Base-by-base conservation (phyloP, 1,140 invertebrate genomes). In the Pentalonia nigronervosa region DNA sequence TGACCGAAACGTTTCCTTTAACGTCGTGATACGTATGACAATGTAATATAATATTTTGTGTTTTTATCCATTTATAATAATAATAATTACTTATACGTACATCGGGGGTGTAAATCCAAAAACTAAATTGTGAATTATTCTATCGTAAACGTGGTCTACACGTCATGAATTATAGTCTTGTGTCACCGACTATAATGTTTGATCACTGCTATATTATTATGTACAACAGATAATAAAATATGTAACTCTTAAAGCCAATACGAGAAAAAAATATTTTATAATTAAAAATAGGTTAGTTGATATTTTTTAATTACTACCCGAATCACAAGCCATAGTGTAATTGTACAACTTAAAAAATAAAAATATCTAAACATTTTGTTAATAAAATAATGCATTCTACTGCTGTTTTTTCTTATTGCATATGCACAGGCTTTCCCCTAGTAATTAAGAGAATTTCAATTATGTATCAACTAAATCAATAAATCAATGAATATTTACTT, bases 91-190 rank as follows among this genome's bases (percentile, higher is more conserved):
- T 4, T 41, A n/a, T 30, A 17, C 14, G n/a, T 17, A 17, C 60
- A n/a, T 76, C n/a, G 41, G 2, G 41, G n/a, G 30, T 76, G n/a
- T n/a, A 7, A 76, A 76, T 76, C 60, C 60, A 76, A n/a, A 34
- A 17, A 7, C 60, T 76, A 76, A 76, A 76, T n/a, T 17, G 14
- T 76, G 60, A n/a, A 76, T 67, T 30, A 67, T n/a, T 67, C n/a
- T n/a, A n/a, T 76, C 60, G n/a, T 7, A 76, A n/a, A 20, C n/a
- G n/a, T 1, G 6, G 14, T n/a, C 6, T 0, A 0, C 14, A 17
- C 60, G 41, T 41, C 41, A 76, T 17, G 60, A n/a, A n/a, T 67
- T 67, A 17, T 67, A n/a, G 56, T n/a, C 30, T n/a, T 14, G 4
- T 67, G 30, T 67, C 0, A 17, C 50, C 21, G 30, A n/a, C 11